Evolutionary conservation across 1,140 invertebrate species (phyloP), one percentile per base, ranked within the genome.

Genomic region (Laodelphax striatellus): DNA sequence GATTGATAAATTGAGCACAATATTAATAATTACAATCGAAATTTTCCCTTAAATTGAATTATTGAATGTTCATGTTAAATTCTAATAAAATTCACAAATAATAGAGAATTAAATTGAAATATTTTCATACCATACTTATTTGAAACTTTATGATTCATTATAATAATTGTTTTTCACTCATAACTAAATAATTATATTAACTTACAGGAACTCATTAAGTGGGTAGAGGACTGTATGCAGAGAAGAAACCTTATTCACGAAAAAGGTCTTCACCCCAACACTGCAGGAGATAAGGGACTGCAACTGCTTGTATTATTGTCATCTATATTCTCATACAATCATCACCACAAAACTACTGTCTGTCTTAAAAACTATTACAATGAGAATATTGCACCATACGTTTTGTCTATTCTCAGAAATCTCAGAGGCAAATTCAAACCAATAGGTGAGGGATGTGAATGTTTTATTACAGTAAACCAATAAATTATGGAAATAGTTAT

Each of bases 251-350:
- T 83, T 2, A 81, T 84, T 31, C 82, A 87, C 66, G 85, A 89
- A 71, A 80, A 88, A 50, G 87, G 87, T 28, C 79, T 92, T 50
- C 85, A 89, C 68, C 80, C 83, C 2, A 81, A 83, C 64, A 88
- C 86, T 62, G 89, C 89, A 11, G 88, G 87, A 4, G 88, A 92
- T 69, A 83, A 87, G 62, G 90, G 89, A 4, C 75, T 92, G 0
- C 87, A 86, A 69, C 75, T 94, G 57, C 79, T 95, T 11, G 85
- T 88, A 66, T 85, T 86, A 70, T 74, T 97, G 38, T 90, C 93
- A 5, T 88, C 88, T 72, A 90, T 95, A 52, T 97, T 95, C 74
- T 91, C 94, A 1, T 87, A 2, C 91, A 95, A 75, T 98, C 97
- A 86, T 95, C 42, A 77, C 94, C 63, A 81, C 82, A 67, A 81